phyloP scores from a whole-genome alignment of 2,888 invertebrate species.

The Nematopogon swammerdamellus region DNA sequence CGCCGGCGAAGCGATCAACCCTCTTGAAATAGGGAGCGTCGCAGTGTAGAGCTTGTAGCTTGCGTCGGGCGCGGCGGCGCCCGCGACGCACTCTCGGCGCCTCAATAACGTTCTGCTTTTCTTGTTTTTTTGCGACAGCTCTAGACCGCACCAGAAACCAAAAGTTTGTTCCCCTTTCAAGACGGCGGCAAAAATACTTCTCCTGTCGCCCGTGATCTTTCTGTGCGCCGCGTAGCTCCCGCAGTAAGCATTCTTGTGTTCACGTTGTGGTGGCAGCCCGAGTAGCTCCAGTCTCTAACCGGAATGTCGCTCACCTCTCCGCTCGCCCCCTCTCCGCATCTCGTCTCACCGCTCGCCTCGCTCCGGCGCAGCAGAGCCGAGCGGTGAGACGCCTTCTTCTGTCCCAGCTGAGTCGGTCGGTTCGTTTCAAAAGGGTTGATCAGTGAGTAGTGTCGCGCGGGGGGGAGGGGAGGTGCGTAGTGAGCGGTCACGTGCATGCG shows the following conservation, averaged over 20 bases:
- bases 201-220: constrained; percentile 74
- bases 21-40: constrained; percentile 49
- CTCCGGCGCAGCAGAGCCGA: no score
- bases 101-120: constrained; percentile 34
- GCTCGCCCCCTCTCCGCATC: constrained; percentile 21
- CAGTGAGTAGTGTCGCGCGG: constrained; percentile 32
- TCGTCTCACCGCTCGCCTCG: no score
- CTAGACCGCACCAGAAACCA: constrained; percentile 60
- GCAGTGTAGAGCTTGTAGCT: not conserved
- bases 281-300: constrained; percentile 32
- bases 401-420: constrained; percentile 25
- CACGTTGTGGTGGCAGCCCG: not conserved
- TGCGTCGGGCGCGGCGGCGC: constrained; percentile 6
- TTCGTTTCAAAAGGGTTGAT: constrained; percentile 58
- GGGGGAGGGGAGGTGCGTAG: constrained; percentile 18
- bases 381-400: not conserved
- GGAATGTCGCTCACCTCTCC: constrained; percentile 32
- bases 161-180: constrained; percentile 72
- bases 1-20: constrained; percentile 41
- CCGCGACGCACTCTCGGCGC: not conserved
- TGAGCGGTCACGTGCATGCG: not conserved
- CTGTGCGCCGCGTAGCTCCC: constrained; percentile 64
- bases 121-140: constrained; percentile 50
- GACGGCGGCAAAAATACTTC: constrained; percentile 71
- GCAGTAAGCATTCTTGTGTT: constrained; percentile 11